These are phyloP conservation scores for Lycopodina hypogea DNA, from an alignment of 37 sponge, comb jelly and placozoan genomes.

Conservation along the genomic window DNA sequence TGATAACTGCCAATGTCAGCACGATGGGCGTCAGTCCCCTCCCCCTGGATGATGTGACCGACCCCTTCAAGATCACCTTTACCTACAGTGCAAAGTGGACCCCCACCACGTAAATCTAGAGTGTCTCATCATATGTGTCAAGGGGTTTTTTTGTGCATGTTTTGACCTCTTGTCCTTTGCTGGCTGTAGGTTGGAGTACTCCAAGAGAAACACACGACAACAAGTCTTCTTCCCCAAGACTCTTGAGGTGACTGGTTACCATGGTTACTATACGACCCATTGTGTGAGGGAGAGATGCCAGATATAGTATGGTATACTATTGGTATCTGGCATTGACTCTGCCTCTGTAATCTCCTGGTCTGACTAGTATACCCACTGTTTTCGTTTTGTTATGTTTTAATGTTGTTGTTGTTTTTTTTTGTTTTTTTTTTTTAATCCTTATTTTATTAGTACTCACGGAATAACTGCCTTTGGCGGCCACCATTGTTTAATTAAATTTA, in stretches of 20 bases:
- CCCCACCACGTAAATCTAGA: constrained; percentile 55
- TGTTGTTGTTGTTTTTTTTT: too few relatives aligned
- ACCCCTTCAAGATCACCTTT: constrained; percentile 71
- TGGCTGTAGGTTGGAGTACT: constrained; percentile 15
- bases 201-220: constrained; percentile 33
- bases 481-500: too few relatives aligned
- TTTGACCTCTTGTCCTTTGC: neutral
- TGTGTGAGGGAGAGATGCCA: too few relatives aligned
- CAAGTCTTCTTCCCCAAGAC: constrained; percentile 59
- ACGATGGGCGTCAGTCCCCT: constrained; percentile 65
- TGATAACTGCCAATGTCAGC: constrained; percentile 79
- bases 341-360: too few relatives aligned
- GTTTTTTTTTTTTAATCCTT: too few relatives aligned
- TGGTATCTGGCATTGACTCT: too few relatives aligned
- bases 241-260: constrained; percentile 48
- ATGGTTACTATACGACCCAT: too few relatives aligned
- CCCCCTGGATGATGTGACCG: constrained; percentile 54
- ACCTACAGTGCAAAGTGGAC: constrained; percentile 81
- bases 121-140: neutral
- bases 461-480: too few relatives aligned
- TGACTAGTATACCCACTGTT: too few relatives aligned
- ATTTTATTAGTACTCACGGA: too few relatives aligned
- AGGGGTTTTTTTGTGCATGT: neutral
- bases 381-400: too few relatives aligned
- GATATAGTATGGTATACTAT: too few relatives aligned